Evolutionary conservation across 2,888 invertebrate species (phyloP).

Genomic region (Esperia sulphurella): DNA sequence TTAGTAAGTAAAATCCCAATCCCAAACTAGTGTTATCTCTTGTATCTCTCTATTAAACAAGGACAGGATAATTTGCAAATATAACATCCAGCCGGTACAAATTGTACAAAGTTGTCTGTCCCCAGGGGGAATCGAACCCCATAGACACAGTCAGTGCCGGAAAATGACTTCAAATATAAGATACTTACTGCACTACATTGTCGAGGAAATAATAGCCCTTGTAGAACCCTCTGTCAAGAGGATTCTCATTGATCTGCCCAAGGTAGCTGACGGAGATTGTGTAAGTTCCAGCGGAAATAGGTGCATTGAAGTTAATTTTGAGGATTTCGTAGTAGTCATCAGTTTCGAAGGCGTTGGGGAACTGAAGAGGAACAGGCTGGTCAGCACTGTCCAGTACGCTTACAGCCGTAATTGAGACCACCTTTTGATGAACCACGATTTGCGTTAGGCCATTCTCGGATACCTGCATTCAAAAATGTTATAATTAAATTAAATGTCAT

Average conservation of each 20-base stretch:
- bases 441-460: conserved; percentile 40
- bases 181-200: conserved; percentile 39
- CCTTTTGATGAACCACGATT: conserved; percentile 65
- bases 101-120: no score
- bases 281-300: conserved; percentile 45
- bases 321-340: conserved; percentile 56
- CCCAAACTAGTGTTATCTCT: no score
- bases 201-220: conserved; percentile 58
- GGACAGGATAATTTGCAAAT: no score
- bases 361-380: conserved; percentile 34
- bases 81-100: no score
- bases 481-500: background rate
- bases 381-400: conserved; percentile 28
- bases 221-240: conserved; percentile 65
- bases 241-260: conserved; percentile 58
- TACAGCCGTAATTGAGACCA: conserved; percentile 43
- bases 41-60: no score
- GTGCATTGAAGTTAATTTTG: conserved; percentile 44
- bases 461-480: conserved; percentile 33
- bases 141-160: no score
- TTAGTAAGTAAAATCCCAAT: no score
- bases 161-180: no score
- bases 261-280: conserved; percentile 44
- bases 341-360: conserved; percentile 37
- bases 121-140: no score